These are phyloP conservation scores for Zeuzera pyrina DNA, from an alignment of 2,888 invertebrate genomes.

Conservation along the genomic window DNA sequence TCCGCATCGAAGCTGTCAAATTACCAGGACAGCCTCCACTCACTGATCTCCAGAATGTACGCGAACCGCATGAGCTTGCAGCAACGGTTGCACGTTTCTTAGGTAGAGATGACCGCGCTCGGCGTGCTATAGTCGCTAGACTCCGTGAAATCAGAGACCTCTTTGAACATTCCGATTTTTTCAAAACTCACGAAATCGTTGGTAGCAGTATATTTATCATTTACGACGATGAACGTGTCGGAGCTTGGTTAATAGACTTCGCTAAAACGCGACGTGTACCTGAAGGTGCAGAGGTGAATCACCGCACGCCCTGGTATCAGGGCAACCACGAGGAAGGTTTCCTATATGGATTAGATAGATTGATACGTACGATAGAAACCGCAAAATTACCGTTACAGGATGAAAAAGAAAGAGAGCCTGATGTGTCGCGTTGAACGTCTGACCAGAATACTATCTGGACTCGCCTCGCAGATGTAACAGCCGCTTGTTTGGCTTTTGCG, in stretches of 20 bases:
- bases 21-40: constrained; percentile 86
- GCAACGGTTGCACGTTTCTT: constrained; percentile 84
- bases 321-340: constrained; percentile 99
- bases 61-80: constrained; percentile 81
- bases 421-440: constrained; percentile 59
- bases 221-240: constrained; percentile 89
- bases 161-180: constrained; percentile 89
- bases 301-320: constrained; percentile 86
- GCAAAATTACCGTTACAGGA: constrained; percentile 34
- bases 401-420: constrained; percentile 41
- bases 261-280: constrained; percentile 90
- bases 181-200: constrained; percentile 91
- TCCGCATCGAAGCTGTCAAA: constrained; percentile 96
- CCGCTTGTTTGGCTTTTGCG: constrained; percentile 40
- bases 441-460: constrained; percentile 47
- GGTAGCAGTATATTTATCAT: constrained; percentile 96
- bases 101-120: constrained; percentile 75
- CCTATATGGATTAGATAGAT: constrained; percentile 91
- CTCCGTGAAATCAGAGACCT: constrained; percentile 83
- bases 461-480: constrained; percentile 46
- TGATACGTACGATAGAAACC: constrained; percentile 79
- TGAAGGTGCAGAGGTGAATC: constrained; percentile 79
- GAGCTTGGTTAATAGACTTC: constrained; percentile 98
- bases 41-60: constrained; percentile 91
- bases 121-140: constrained; percentile 79